Base-by-base conservation (phyloP, 2,888 invertebrate genomes). In the Marronus borbonicus region DNA sequence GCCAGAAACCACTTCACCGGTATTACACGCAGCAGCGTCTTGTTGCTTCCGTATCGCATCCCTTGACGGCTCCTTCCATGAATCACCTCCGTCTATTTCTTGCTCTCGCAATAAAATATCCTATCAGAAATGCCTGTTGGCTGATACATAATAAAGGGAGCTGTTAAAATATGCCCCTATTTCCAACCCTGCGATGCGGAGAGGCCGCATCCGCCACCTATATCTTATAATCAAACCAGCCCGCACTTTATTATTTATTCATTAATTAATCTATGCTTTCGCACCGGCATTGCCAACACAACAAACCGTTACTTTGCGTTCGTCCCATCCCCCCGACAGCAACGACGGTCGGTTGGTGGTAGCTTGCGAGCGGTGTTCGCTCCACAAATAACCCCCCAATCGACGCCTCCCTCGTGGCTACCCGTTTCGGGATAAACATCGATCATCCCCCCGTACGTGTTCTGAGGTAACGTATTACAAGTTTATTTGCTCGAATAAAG, bases 201-300 rank as follows among this genome's bases (percentile, higher is more conserved):
- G 58, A 58, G 17, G 60, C 78, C 68, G 76, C 68, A 69, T 68
- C 28, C 60, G 28, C 83, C 81, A 81, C 84, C 85, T 84, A 85
- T 87, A 87, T 86, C 87, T 87, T 87, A 87, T 87, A 87, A 88
- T 88, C 87, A 88, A 86, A 86, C 86, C 83, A 83, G 84, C 84
- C 85, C 85, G 84, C 84, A 84, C 82, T 85, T 85, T 86, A 88
- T 88, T 87, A 88, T 87, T 88, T 88, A 89, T 89, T 88, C 88
- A 88, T 88, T 88, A 88, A 89, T 88, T 88, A 89, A 88, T 88
- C 88, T 88, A 87, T 87, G 85, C 85, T 80, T 80, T 80, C 80
- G 80, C 83, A 82, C 79, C 81, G 80, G 52, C 74, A 28, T 50
- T 58, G 55, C 55, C 55, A 64, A 28, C 76, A 76, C 62, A 60